These are phyloP conservation scores for Alsophila aescularia DNA, from an alignment of 2,888 invertebrate species.

Conservation along the genomic window DNA sequence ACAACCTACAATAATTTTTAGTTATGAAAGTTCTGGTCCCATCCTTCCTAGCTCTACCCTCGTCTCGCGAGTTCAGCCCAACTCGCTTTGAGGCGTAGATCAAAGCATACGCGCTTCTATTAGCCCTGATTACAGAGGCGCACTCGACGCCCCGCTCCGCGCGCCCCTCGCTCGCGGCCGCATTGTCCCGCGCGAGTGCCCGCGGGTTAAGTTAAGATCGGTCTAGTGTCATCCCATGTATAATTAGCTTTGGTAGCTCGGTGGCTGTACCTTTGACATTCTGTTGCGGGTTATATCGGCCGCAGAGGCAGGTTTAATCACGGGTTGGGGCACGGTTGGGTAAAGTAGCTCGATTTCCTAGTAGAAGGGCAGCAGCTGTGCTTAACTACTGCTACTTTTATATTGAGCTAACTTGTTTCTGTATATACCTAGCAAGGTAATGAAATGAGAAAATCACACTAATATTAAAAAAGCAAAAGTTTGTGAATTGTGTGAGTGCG, in stretches of 20 bases:
- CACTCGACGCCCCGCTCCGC: conserved; percentile 51
- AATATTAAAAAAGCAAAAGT: no score
- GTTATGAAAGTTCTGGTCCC: not conserved
- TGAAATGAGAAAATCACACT: no score
- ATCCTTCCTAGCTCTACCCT: conserved; percentile 28
- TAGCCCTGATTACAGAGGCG: conserved; percentile 80
- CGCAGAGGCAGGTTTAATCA: conserved; percentile 6
- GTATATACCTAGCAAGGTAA: not conserved
- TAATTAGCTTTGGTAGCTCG: conserved; percentile 73
- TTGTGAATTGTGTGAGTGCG: no score
- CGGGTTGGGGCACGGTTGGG: not conserved
- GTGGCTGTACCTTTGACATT: conserved; percentile 28
- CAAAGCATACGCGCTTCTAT: conserved; percentile 83
- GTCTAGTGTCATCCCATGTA: conserved; percentile 74
- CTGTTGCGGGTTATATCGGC: conserved; percentile 35
- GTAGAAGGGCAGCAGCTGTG: not conserved
- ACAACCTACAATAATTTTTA: no score
- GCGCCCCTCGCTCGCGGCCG: conserved; percentile 43
- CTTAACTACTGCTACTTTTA: not conserved
- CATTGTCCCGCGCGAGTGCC: conserved; percentile 60
- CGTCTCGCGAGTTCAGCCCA: conserved; percentile 67
- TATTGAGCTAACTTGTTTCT: not conserved
- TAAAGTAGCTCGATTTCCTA: conserved; percentile 6
- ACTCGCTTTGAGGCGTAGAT: conserved; percentile 79
- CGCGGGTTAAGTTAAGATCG: conserved; percentile 57